Evolutionary conservation across 2,888 invertebrate genomes (phyloP), one percentile per base, ranked within the genome.

Genomic region (Hedychridium roseum): DNA sequence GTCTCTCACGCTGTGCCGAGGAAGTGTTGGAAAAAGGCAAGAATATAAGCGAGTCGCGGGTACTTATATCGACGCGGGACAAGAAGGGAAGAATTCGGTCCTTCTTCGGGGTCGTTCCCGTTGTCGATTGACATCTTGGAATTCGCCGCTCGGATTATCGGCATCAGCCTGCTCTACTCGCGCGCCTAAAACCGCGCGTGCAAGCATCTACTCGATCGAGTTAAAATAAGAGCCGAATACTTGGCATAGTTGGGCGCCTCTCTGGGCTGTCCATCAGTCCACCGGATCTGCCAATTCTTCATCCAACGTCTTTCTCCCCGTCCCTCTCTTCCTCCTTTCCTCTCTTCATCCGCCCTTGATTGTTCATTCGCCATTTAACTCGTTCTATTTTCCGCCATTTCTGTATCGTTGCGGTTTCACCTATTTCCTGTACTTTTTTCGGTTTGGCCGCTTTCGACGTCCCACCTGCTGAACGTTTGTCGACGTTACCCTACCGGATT

Each of bases 201-300:
- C 34, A 35, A 28, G 41, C 39, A 48, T 32, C 14, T 35, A 32
- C 30, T 30, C 28, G 23, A 27, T 2, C 28, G 17, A 27, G 34
- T 28, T 64, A 61, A 64, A 58, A 64, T 54, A 68, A 68, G 61
- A 69, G 69, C 50, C 67, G 60, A 71, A 73, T 71, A 70, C 57
- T 56, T 73, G 57, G 67, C 70, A 71, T 71, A 68, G 69, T 71
- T 73, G 71, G 70, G 70, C 70, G 73, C 70, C 73, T 69, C 67
- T 51, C 47, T n/a, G n/a, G 65, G 59, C 65, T 67, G 71, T 76
- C 68, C 71, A 64, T 71, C 73, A 72, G 60, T 46, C 56, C 40
- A n/a, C n/a, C n/a, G n/a, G n/a, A n/a, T 43, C 52, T 55, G 44
- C 51, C 49, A 56, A 47, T 56, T 57, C 45, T 43, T 60, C 49